A percentile compares a stretch with the other conserved stretches of the same genome.
Evolutionary conservation across 2,888 invertebrate species (phyloP).

Genomic region (Sesia apiformis): DNA sequence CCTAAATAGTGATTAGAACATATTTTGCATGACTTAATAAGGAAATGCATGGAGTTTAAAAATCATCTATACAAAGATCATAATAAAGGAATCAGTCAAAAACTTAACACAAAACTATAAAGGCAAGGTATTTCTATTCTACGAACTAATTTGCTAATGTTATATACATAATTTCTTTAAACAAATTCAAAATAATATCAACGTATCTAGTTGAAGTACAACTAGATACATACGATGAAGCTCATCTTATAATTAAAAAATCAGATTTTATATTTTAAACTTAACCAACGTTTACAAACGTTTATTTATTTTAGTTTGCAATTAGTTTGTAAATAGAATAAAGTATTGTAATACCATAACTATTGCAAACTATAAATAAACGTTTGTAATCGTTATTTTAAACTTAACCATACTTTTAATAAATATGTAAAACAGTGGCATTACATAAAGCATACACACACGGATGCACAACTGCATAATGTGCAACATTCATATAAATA

Average conservation of each 20-base stretch:
- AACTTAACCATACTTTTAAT: constrained; percentile 22
- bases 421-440: constrained; percentile 42
- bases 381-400: not conserved
- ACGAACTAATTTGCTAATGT: not conserved
- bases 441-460: constrained; percentile 29
- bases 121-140: constrained; percentile 58
- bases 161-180: constrained; percentile 52
- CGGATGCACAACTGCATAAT: too few species aligned
- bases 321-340: too few species aligned
- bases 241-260: too few species aligned
- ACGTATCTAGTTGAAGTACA: not conserved
- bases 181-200: constrained; percentile 23
- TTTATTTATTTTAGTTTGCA: too few species aligned
- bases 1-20: constrained; percentile 23
- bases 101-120: constrained; percentile 46
- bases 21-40: constrained; percentile 18
- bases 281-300: too few species aligned
- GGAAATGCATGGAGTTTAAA: constrained; percentile 39
- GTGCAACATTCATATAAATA: too few species aligned
- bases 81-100: constrained; percentile 63
- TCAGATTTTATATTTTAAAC: too few species aligned
- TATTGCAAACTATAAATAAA: too few species aligned
- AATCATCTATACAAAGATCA: constrained; percentile 21
- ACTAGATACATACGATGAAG: not conserved
- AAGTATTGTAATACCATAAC: too few species aligned